Base-by-base conservation (phyloP, 2,888 invertebrate species). In the Cancer borealis region DNA sequence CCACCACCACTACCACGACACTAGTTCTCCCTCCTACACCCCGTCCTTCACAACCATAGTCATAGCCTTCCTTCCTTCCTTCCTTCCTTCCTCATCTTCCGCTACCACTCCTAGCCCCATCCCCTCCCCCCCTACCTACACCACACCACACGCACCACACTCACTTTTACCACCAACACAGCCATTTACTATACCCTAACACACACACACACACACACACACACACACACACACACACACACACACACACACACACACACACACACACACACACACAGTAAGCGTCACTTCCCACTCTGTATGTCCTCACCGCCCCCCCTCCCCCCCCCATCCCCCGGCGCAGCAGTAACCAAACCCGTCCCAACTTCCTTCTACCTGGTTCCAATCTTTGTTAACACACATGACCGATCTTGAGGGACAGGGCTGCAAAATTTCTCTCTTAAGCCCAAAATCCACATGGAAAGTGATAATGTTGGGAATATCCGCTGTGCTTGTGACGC, bases 341-440 rank as follows among this genome's bases (percentile, higher is more conserved):
- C 54, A n/a, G 66, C 66, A 66, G 66, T 66, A 66, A 66, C 66
- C 66, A n/a, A 21, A n/a, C 66, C 30, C 79, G 12, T 30, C 79
- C 79, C 30, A 30, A 79, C 79, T 79, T 79, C 79, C 79, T 30
- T 79, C 79, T 30, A 30, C 79, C 26, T 30, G 30, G 79, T 79
- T 30, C 30, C 79, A 79, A 79, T 79, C 79, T 79, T 79, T 79
- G 79, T 79, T 79, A 79, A 79, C 79, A 79, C 79, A 79, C 30
- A 30, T 79, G 79, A 79, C 79, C 30, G 79, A 79, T 79, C 79
- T 79, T 30, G 30, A 79, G 26, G 79, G 79, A 79, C 79, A 79
- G 79, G 30, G 79, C 79, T 30, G 79, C 79, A 79, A 79, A 79
- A 79, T 79, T 79, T 79, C 79, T 79, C 79, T 79, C 79, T 79